These are phyloP conservation scores for Orchestes rusci DNA, from an alignment of 2,888 invertebrate species.

Conservation along the genomic window DNA sequence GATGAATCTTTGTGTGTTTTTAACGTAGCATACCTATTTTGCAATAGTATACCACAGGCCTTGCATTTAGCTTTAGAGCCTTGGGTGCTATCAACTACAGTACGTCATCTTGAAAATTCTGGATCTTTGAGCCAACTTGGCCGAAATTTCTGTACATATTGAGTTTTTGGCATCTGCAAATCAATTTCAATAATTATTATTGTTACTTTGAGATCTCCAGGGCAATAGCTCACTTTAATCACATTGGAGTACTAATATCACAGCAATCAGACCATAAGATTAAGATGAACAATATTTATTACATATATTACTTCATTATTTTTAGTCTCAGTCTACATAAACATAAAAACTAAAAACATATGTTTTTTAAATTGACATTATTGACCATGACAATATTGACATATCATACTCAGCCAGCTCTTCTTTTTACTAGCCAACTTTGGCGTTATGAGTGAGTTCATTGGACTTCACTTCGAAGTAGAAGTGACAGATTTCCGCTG, in stretches of 20 bases:
- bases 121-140: too few relatives aligned
- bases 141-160: slow-evolving; percentile 20
- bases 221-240: too few relatives aligned
- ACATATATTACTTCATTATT: neutral
- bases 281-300: neutral
- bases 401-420: too few relatives aligned
- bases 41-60: slow-evolving; percentile 13
- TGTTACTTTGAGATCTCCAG: too few relatives aligned
- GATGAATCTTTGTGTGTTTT: slow-evolving; percentile 16
- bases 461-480: too few relatives aligned
- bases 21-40: slow-evolving; percentile 13
- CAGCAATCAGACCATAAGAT: neutral
- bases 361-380: too few relatives aligned
- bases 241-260: too few relatives aligned
- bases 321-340: neutral
- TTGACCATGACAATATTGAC: too few relatives aligned
- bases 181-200: neutral
- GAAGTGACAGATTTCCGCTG: too few relatives aligned
- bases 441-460: too few relatives aligned
- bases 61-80: slow-evolving; percentile 20
- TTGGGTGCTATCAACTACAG: slow-evolving; percentile 10
- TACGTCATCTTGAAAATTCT: slow-evolving; percentile 18
- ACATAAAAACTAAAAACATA: too few relatives aligned
- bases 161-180: slow-evolving; percentile 2
- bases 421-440: too few relatives aligned